A percentile compares a stretch with the other conserved stretches of the same genome.
These are phyloP conservation scores for Notospermus geniculatus DNA, from an alignment of 1,140 invertebrate genomes.

Conservation along the genomic window DNA sequence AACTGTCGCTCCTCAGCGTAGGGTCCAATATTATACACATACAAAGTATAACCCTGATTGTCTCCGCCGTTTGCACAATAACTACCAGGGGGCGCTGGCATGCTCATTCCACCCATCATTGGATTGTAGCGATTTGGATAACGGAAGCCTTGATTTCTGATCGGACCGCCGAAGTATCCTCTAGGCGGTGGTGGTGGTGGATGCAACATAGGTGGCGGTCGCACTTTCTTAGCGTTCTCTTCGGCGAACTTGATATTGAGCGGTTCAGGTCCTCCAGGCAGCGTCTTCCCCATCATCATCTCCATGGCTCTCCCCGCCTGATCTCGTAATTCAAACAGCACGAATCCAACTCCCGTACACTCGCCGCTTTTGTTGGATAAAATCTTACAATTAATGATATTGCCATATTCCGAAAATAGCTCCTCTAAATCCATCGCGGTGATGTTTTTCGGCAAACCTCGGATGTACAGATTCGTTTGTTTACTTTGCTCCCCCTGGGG, in stretches of 20 bases:
- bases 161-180: slow-evolving; percentile 26
- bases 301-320: slow-evolving; percentile 86
- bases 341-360: slow-evolving; percentile 85
- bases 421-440: slow-evolving; percentile 72
- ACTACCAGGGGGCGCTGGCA: background rate
- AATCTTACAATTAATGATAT: slow-evolving; percentile 87
- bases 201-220: slow-evolving; percentile 28
- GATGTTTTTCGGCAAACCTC: slow-evolving; percentile 75
- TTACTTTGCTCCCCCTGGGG: slow-evolving; percentile 91
- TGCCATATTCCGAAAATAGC: slow-evolving; percentile 81
- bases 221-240: slow-evolving; percentile 77
- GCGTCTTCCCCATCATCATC: slow-evolving; percentile 77
- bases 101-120: slow-evolving; percentile 21
- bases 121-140: slow-evolving; percentile 37
- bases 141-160: slow-evolving; percentile 32
- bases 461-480: slow-evolving; percentile 91
- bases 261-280: slow-evolving; percentile 78
- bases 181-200: background rate
- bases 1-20: slow-evolving; percentile 53
- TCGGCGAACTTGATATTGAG: slow-evolving; percentile 88
- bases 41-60: slow-evolving; percentile 42
- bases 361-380: slow-evolving; percentile 81
- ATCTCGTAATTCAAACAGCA: slow-evolving; percentile 61
- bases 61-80: background rate
- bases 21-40: slow-evolving; percentile 58